These are phyloP conservation scores for Chaetoderma sp. DNA, from an alignment of 2,888 invertebrate species.

Conservation along the genomic window DNA sequence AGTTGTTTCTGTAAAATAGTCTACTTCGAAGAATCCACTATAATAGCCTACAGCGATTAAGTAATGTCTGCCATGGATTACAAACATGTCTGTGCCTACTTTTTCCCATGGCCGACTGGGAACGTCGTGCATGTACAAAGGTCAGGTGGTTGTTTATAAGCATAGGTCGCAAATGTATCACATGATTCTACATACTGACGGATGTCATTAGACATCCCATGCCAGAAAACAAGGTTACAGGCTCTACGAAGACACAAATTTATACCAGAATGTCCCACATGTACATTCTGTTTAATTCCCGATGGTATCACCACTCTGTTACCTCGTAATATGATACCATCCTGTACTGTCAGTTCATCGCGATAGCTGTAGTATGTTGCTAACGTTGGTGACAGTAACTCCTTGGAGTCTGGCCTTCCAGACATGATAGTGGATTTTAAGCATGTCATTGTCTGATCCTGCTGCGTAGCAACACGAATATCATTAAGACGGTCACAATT, in stretches of 20 bases:
- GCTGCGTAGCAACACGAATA: slow-evolving; percentile 10
- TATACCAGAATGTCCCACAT: slow-evolving; percentile 12
- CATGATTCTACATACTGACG: slow-evolving; percentile 33
- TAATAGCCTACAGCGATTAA: slow-evolving; percentile 38
- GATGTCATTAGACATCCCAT: slow-evolving; percentile 34
- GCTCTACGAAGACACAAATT: slow-evolving; percentile 10
- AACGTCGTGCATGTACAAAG: slow-evolving; percentile 25
- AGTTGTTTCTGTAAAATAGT: slow-evolving; percentile 29
- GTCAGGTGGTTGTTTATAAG: slow-evolving; percentile 21
- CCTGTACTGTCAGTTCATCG: slow-evolving; percentile 19
- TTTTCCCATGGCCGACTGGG: slow-evolving; percentile 37
- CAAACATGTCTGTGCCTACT: slow-evolving; percentile 42
- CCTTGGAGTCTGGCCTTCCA: slow-evolving; percentile 23
- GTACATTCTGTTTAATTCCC: neutral
- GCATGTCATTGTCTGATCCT: slow-evolving; percentile 7
- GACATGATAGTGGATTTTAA: slow-evolving; percentile 10
- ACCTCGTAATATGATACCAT: slow-evolving; percentile 3
- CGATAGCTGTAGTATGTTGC: slow-evolving; percentile 7
- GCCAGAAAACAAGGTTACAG: slow-evolving; percentile 30
- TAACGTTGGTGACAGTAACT: neutral
- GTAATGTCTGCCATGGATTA: slow-evolving; percentile 27
- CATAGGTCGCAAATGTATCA: slow-evolving; percentile 20
- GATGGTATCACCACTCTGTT: slow-evolving; percentile 7
- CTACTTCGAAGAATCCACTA: slow-evolving; percentile 36
- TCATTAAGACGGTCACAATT: slow-evolving; percentile 5